Evolutionary conservation across 1,140 invertebrate species (phyloP), one percentile per base, ranked within the genome.

Genomic region (Helicoverpa armigera): DNA sequence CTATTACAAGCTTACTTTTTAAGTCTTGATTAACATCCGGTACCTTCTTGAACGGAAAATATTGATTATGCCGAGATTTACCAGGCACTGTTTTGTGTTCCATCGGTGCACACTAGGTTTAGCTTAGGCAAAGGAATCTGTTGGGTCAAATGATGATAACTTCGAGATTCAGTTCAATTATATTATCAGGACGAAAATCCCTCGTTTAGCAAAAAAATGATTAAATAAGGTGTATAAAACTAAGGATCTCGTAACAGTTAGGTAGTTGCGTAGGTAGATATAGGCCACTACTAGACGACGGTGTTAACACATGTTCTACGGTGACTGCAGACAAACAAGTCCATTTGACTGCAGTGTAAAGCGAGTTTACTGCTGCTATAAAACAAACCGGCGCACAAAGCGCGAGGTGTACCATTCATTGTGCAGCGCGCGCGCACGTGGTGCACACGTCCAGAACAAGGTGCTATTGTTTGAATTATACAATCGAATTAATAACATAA

Each of bases 401-500:
- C 35, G n/a, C 13, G 63, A 85, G 83, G 83, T 85, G 79, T 74
- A 73, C 67, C 74, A 76, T 83, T 73, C 74, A 76, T 83, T 73
- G 65, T 83, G 65, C 35, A 31, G 65, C 56, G 76, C 75, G 23
- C 31, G 82, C 50, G 70, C 88, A 90, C 87, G 87, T 90, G 87
- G 82, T 72, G 1, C 79, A 76, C 86, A 88, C 87, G 87, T 89
- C 86, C 75, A 43, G 53, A 43, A 82, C 83, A 86, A 88, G 87
- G 88, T 89, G 84, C 82, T 80, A 88, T 90, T 90, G 85, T 89
- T 80, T 86, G 4, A 7, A 13, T 72, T 72, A 72, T 51, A 51
- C 50, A 72, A 72, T 16, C 3, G 4, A 5, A 5, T 29, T 51
- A 29, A 12, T 23, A 51, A 18, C 23, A 12, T 1, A 31, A 13